Evolutionary conservation across 1,140 invertebrate genomes (phyloP).

Genomic region (Medauroidea extradentata): DNA sequence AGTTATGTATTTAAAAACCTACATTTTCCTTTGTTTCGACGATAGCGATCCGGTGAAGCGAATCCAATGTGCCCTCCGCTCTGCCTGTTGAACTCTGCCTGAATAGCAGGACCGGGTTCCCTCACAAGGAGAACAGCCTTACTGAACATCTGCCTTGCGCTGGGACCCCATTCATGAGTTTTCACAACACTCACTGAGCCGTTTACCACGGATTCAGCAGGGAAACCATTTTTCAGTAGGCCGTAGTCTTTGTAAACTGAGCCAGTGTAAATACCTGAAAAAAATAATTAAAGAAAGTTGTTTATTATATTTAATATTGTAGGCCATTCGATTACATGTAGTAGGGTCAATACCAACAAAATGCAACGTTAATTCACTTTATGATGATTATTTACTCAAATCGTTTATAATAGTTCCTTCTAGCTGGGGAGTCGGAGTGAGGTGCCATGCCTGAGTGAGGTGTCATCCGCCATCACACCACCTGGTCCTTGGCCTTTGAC

Average conservation of each 20-base stretch:
- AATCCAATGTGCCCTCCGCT: slow-evolving; percentile 67
- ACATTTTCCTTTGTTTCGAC: slow-evolving; percentile 56
- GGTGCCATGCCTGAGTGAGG: too few relatives aligned
- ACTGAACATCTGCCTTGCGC: slow-evolving; percentile 53
- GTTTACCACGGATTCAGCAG: slow-evolving; percentile 68
- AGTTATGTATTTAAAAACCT: too few relatives aligned
- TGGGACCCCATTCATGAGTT: slow-evolving; percentile 68
- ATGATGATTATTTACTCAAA: too few relatives aligned
- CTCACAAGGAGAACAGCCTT: slow-evolving; percentile 65
- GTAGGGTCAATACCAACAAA: too few relatives aligned
- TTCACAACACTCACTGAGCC: slow-evolving; percentile 72
- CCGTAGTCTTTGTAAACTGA: slow-evolving; percentile 75
- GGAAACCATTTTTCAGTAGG: slow-evolving; percentile 68
- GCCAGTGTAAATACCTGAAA: slow-evolving; percentile 62
- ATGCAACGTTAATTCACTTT: too few relatives aligned
- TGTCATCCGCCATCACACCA: too few relatives aligned
- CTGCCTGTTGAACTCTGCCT: slow-evolving; percentile 67
- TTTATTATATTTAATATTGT: too few relatives aligned
- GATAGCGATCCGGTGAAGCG: slow-evolving; percentile 58
- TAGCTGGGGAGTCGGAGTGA: too few relatives aligned
- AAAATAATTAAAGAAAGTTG: too few relatives aligned
- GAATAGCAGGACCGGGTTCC: slow-evolving; percentile 64
- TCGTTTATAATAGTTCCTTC: too few relatives aligned
- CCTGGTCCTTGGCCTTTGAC: too few relatives aligned
- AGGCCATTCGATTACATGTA: too few relatives aligned